Percentiles rank a stretch among this genome's conserved stretches.
These are phyloP conservation scores for Apamea monoglypha DNA, from an alignment of 2,888 invertebrate genomes.

Conservation along the genomic window DNA sequence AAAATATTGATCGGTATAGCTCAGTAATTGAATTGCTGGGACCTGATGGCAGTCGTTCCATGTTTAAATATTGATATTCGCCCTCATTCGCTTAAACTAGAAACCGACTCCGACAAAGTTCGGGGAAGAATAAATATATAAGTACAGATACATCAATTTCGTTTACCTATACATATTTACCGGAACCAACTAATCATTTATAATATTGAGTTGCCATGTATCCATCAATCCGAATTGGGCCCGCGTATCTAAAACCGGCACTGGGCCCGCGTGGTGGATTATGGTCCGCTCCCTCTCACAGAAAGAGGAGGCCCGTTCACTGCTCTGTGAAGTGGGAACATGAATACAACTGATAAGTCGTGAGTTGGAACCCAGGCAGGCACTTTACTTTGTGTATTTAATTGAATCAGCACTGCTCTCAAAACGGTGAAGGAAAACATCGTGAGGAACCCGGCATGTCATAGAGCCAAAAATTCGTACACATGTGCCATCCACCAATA, in stretches of 20 bases:
- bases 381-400: neutral
- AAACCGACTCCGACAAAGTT: neutral
- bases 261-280: neutral
- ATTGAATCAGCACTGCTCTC: neutral
- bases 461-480: neutral
- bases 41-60: neutral
- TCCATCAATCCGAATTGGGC: neutral
- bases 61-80: conserved; percentile 16
- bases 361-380: neutral
- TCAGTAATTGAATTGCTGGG: neutral
- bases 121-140: neutral
- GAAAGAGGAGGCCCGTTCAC: neutral
- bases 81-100: neutral
- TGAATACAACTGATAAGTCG: no score
- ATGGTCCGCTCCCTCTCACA: neutral
- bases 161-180: neutral
- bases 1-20: neutral
- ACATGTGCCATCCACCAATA: neutral
- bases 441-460: no score
- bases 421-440: no score
- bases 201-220: neutral
- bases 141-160: neutral
- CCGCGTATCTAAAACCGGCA: neutral
- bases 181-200: conserved; percentile 1
- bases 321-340: neutral